phyloP scores from a whole-genome alignment of 2,797 vertebrate genomes.

The Chelon labrosus region DNA sequence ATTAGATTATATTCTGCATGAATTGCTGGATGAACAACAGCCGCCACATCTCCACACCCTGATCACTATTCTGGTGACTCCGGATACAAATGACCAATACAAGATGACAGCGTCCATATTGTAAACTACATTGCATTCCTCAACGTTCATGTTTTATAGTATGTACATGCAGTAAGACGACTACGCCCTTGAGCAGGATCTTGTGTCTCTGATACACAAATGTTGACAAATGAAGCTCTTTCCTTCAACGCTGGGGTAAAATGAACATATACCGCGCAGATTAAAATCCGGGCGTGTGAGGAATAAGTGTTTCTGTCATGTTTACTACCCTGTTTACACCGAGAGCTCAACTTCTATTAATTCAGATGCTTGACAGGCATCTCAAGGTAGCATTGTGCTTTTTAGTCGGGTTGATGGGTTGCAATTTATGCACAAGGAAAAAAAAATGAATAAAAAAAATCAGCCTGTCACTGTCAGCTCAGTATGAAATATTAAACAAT shows the following conservation, averaged over 20 bases:
- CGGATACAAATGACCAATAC: no score
- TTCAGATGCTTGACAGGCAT: slow-evolving; percentile 20
- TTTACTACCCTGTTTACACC: slow-evolving; percentile 2
- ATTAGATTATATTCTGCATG: no score
- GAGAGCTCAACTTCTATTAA: not conserved
- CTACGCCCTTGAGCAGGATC: no score
- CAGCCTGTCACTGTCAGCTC: slow-evolving; percentile 11
- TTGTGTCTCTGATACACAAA: not conserved
- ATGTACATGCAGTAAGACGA: no score
- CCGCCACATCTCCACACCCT: no score
- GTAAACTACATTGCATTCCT: no score
- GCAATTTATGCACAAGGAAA: slow-evolving; percentile 2
- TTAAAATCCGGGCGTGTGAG: not conserved
- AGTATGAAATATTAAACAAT: slow-evolving; percentile 10
- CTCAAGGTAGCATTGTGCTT: slow-evolving; percentile 15
- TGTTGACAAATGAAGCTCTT: not conserved
- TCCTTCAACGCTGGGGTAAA: not conserved
- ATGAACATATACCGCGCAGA: not conserved
- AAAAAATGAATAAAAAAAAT: not conserved
- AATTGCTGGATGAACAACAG: no score
- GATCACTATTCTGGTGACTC: no score
- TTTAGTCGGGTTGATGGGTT: slow-evolving; percentile 7
- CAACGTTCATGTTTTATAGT: no score
- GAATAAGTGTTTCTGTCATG: not conserved
- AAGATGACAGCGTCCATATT: no score